Evolutionary conservation across 2,888 invertebrate species (phyloP).

Genomic region (Sipha maydis): DNA sequence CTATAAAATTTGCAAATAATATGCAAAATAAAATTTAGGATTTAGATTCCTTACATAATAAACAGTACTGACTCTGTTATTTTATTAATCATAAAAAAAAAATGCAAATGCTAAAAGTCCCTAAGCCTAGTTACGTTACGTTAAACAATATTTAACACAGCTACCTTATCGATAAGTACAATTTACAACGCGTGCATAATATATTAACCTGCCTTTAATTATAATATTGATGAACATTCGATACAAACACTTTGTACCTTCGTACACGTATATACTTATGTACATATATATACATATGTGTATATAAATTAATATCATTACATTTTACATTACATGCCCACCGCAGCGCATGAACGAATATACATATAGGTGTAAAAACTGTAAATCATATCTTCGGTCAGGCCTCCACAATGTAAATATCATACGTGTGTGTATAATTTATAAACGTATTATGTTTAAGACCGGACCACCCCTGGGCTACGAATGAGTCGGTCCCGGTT

Average conservation of each 20-base stretch:
- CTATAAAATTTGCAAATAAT: no score
- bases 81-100: background rate
- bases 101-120: background rate
- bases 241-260: background rate
- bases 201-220: background rate
- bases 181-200: background rate
- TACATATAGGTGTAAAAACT: constrained; percentile 58
- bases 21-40: no score
- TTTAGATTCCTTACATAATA: no score
- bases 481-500: constrained; percentile 44
- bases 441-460: constrained; percentile 62
- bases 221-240: constrained; percentile 13
- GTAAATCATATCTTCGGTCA: constrained; percentile 47
- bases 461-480: constrained; percentile 61
- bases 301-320: background rate
- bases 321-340: background rate
- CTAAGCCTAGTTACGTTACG: no score
- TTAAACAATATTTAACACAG: no score
- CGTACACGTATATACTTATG: background rate
- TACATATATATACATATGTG: background rate
- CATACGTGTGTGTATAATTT: constrained; percentile 44
- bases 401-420: constrained; percentile 58
- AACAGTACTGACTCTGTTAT: no score
- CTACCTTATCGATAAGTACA: background rate
- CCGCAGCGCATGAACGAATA: background rate